Conservation (phyloP, 2,888 invertebrate genomes). For the Rhamnusium bicolor region DNA sequence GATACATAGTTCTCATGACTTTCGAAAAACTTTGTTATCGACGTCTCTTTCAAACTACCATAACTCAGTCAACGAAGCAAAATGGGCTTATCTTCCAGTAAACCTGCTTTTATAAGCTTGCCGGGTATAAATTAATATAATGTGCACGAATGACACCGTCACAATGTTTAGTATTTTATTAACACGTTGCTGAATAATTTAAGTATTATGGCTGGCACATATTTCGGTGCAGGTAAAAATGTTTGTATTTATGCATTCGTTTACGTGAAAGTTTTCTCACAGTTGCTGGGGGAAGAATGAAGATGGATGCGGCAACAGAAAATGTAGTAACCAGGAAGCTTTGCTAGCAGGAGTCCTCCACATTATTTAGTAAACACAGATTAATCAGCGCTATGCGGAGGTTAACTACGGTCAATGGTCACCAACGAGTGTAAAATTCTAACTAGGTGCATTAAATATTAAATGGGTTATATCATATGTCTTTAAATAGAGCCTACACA, state of each 20-base stretch:
- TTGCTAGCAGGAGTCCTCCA: slow-evolving; percentile 45
- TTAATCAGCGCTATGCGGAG: slow-evolving; percentile 55
- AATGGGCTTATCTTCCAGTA: not conserved
- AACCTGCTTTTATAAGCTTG: not conserved
- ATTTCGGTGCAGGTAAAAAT: slow-evolving; percentile 16
- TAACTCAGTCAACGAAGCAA: not conserved
- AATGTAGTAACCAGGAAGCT: slow-evolving; percentile 21
- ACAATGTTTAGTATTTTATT: slow-evolving; percentile 3
- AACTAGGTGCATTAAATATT: slow-evolving; percentile 43
- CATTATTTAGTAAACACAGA: slow-evolving; percentile 52
- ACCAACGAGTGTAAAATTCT: slow-evolving; percentile 54
- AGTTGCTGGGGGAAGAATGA: slow-evolving; percentile 16
- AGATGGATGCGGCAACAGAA: slow-evolving; percentile 27
- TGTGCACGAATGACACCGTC: not conserved
- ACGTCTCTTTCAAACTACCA: not conserved
- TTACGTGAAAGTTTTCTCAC: slow-evolving; percentile 14
- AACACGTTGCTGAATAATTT: slow-evolving; percentile 1
- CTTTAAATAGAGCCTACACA: slow-evolving; percentile 35
- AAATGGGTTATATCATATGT: slow-evolving; percentile 38
- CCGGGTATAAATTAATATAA: not conserved
- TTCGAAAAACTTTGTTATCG: not conserved
- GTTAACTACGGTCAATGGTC: slow-evolving; percentile 61
- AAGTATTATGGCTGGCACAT: not conserved
- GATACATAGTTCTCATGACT: not conserved
- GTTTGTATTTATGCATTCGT: slow-evolving; percentile 2